Conservation (phyloP, 1,140 invertebrate genomes). For the Sinella curviseta region DNA sequence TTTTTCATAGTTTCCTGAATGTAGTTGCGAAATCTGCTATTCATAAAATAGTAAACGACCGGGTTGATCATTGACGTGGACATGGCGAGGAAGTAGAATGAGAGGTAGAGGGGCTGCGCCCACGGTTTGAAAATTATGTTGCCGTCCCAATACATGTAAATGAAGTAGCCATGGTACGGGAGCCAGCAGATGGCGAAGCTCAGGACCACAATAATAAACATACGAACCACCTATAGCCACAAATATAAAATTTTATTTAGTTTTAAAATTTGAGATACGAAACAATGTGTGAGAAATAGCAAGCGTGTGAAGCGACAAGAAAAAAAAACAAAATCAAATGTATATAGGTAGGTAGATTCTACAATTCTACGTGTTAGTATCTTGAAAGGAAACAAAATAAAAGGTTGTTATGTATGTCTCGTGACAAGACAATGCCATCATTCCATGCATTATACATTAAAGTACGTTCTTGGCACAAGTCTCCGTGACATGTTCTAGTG, state of each 20-base stretch:
- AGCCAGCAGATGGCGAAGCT: constrained; percentile 88
- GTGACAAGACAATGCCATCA: no score
- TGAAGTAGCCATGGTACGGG: constrained; percentile 84
- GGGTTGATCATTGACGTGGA: constrained; percentile 89
- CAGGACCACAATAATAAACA: constrained; percentile 78
- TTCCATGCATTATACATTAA: no score
- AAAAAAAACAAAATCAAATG: no score
- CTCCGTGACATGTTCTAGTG: no score
- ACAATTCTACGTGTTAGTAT: no score
- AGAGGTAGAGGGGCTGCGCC: constrained; percentile 74
- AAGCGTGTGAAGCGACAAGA: no score
- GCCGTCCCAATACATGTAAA: constrained; percentile 76
- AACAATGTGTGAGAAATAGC: no score
- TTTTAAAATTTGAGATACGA: background rate
- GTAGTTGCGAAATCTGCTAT: constrained; percentile 54
- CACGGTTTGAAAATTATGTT: constrained; percentile 69
- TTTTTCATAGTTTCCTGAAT: constrained; percentile 38
- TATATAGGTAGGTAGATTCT: no score
- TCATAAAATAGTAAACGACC: constrained; percentile 91
- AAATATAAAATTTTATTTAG: constrained; percentile 23
- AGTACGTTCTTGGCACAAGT: no score
- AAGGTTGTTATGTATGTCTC: no score
- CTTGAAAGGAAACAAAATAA: no score
- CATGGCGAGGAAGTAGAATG: constrained; percentile 90
- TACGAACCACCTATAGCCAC: constrained; percentile 72